Evolutionary conservation across 2,113 vertebrate species (phyloP).

Genomic region (Okapia johnstoni): DNA sequence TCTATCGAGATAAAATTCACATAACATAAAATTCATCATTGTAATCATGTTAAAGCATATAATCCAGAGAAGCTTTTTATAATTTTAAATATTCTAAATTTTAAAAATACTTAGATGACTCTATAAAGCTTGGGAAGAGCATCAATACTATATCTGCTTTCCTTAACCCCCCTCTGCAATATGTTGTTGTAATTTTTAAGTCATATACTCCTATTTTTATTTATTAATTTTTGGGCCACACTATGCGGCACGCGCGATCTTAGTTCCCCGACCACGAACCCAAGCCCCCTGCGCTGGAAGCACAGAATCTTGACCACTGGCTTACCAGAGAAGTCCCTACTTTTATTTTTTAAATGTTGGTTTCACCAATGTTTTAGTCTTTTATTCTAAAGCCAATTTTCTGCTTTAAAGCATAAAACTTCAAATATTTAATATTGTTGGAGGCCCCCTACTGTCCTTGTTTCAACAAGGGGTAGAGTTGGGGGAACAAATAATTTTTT

Average conservation of each 20-base stretch:
- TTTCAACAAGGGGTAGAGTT: not conserved
- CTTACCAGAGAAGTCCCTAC: not conserved
- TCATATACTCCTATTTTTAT: slow-evolving; percentile 5
- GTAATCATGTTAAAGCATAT: not conserved
- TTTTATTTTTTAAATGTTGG: not conserved
- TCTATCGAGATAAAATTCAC: slow-evolving; percentile 27
- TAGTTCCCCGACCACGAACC: not conserved
- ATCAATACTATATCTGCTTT: not conserved
- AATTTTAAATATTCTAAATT: slow-evolving; percentile 29
- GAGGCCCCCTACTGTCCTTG: not conserved
- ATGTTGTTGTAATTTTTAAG: not conserved
- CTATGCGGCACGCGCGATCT: not conserved
- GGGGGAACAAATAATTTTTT: not conserved
- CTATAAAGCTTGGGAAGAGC: slow-evolving; percentile 1
- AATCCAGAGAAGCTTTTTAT: not conserved
- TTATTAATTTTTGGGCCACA: not conserved
- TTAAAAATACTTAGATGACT: not conserved
- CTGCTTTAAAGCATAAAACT: slow-evolving; percentile 40
- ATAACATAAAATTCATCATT: not conserved
- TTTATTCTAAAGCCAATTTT: slow-evolving; percentile 45
- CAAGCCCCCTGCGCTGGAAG: not conserved
- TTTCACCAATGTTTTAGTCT: not conserved
- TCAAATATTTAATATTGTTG: slow-evolving; percentile 54
- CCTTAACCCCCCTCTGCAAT: not conserved
- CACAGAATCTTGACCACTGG: not conserved